Evolutionary conservation across 2,888 invertebrate genomes (phyloP), one percentile per base, ranked within the genome.

Genomic region (Eustalomyia histrio): DNA sequence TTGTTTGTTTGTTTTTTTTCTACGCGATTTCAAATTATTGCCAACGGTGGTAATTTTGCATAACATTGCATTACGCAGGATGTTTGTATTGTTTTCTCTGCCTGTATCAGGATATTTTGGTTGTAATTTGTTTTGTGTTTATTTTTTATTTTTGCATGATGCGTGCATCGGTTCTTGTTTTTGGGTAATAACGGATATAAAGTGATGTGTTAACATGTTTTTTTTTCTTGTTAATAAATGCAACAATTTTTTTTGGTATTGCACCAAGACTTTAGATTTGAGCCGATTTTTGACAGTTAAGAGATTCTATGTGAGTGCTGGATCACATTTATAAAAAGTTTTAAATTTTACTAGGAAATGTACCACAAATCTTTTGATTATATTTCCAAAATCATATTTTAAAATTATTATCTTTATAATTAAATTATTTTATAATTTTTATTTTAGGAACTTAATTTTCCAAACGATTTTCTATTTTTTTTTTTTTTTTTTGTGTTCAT

Each of bases 61-160:
- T 53, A 74, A 79, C 47, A 65, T 64, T 74, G 69, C 65, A 71
- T 60, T 64, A 79, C 69, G 63, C 79, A 79, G 79, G 74, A 79
- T 74, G 47, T 74, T 75, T 74, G 69, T 64, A 33, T 65, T 74
- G 73, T 64, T 79, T 68, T 43, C 2, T 57, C 18, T 64, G 47
- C 52, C 29, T 52, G 52, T 35, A 43, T 50, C 64, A 64, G 64
- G 64, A 52, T 64, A 57, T 47, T 55, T 50, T 29, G 12, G 10
- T 57, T 57, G 39, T 43, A 43, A 29, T 7, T 29, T 29, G n/a
- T 63, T 21, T 18, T 43, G n/a, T 21, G 55, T 16, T 33, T 21
- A 17, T 60, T 16, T 14, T 52, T 57, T 47, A 33, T 16, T 14
- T 52, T 57, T 47, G 43, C 43, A 7, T 21, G 43, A 39, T 69